Evolutionary conservation across 2,888 invertebrate genomes (phyloP).

Genomic region (Amphimallon solstitiale): DNA sequence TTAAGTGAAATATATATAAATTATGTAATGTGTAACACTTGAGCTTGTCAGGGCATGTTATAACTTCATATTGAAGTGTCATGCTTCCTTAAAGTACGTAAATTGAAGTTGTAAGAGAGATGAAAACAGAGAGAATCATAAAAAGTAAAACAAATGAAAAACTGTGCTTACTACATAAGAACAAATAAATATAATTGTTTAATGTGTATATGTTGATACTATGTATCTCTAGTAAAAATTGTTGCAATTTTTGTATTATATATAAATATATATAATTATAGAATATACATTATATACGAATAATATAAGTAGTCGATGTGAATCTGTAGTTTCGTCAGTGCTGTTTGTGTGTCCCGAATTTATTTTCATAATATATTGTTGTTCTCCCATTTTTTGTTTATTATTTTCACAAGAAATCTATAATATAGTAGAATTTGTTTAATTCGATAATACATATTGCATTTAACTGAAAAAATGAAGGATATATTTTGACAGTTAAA

Average conservation of each 20-base stretch:
- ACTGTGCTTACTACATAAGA: conserved; percentile 28
- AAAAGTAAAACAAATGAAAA: conserved; percentile 29
- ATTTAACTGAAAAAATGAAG: no score
- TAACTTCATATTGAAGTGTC: conserved; percentile 59
- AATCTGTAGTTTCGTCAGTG: conserved; percentile 14
- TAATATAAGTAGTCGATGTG: background rate
- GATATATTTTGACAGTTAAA: no score
- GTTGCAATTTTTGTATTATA: conserved; percentile 60
- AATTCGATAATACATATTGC: no score
- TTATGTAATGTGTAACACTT: conserved; percentile 32
- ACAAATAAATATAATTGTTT: conserved; percentile 38
- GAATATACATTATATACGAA: conserved; percentile 32
- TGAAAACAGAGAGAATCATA: conserved; percentile 33
- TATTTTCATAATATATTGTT: background rate
- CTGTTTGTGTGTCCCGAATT: background rate
- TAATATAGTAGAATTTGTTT: no score
- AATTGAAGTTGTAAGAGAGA: no score
- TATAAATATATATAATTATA: conserved; percentile 37
- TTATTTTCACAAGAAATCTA: no score
- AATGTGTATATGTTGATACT: conserved; percentile 61
- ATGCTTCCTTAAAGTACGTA: conserved; percentile 30
- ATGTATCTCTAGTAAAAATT: conserved; percentile 65
- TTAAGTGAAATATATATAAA: conserved; percentile 17
- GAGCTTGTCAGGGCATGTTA: conserved; percentile 39
- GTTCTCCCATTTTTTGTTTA: background rate